These are phyloP conservation scores for Enteromius paludinosus DNA, from an alignment of 2,797 vertebrate genomes.

Conservation along the genomic window DNA sequence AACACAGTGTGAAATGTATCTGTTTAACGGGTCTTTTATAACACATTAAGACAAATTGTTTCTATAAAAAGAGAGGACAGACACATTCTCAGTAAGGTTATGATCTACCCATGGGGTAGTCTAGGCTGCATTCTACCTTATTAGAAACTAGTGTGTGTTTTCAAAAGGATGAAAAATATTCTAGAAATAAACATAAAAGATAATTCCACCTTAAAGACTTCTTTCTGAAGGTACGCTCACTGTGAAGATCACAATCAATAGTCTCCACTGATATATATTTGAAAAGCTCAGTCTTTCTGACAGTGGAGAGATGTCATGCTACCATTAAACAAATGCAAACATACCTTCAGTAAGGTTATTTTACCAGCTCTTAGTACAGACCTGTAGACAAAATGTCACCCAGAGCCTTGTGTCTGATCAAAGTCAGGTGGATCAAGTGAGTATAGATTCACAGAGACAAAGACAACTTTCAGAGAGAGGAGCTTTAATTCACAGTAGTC, in stretches of 20 bases:
- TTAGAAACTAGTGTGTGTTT: neutral
- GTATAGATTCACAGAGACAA: neutral
- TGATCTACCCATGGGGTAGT: neutral
- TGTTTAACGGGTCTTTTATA: neutral
- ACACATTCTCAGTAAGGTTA: neutral
- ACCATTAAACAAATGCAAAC: neutral
- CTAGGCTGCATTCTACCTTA: neutral
- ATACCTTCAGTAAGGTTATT: neutral
- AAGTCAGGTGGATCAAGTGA: neutral
- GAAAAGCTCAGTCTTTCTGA: neutral
- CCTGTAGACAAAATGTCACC: constrained; percentile 12
- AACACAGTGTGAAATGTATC: neutral
- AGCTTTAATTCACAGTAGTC: constrained; percentile 55
- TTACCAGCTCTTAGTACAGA: neutral
- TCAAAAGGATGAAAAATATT: neutral
- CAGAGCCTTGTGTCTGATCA: constrained; percentile 16
- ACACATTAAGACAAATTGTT: neutral
- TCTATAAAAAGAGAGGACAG: neutral
- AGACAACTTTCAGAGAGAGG: constrained; percentile 14
- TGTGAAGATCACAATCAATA: constrained; percentile 31
- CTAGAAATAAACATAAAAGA: constrained; percentile 20
- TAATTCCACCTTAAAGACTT: neutral
- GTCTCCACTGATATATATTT: neutral
- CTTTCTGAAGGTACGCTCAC: neutral
- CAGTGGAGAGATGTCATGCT: neutral